Evolutionary conservation across 2,888 invertebrate genomes (phyloP), one percentile per base, ranked within the genome.

Genomic region (Euproctis similis): DNA sequence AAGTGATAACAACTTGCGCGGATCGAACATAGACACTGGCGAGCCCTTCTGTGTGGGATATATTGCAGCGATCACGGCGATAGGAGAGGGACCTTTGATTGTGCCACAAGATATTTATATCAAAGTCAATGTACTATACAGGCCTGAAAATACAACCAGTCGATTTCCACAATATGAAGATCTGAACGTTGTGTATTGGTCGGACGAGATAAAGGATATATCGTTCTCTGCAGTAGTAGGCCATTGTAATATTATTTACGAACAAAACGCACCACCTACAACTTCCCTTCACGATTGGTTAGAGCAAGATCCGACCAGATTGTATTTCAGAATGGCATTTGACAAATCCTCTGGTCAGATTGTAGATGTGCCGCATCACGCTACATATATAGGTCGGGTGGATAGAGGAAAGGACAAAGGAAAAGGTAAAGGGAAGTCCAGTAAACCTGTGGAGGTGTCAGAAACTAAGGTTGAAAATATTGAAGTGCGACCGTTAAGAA

Each of bases 161-260:
- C 85, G 88, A 26, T 65, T 78, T 12, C 85, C 87, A 1, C 86
- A 89, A 37, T 87, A 89, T 38, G 81, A 87, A 26, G 92, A 94
- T 58, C 66, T 93, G 8, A 93, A 93, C 59, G 69, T 90, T 33
- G 65, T 94, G 0, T 94, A 91, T 63, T 94, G 93, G 90, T 90
- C 90, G 33, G 87, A 92, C 8, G 92, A 93, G 80, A 87, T 92
- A 81, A 74, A 68, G 29, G 85, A 80, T 34, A 72, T 91, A 8
- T 70, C 86, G 2, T 90, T 92, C 51, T 70, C 80, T 1, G 65
- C 86, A 11, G 89, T 94, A 2, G 69, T 74, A 9, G 93, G 92
- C 1, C 90, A 90, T 47, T 94, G 94, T 59, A 86, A 87, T 42
- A 75, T 94, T 5, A 67, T 85, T 5, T 91, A 88, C 57, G 87